Conservation (phyloP, 2,888 invertebrate genomes). For the Calameuta pallipes region DNA sequence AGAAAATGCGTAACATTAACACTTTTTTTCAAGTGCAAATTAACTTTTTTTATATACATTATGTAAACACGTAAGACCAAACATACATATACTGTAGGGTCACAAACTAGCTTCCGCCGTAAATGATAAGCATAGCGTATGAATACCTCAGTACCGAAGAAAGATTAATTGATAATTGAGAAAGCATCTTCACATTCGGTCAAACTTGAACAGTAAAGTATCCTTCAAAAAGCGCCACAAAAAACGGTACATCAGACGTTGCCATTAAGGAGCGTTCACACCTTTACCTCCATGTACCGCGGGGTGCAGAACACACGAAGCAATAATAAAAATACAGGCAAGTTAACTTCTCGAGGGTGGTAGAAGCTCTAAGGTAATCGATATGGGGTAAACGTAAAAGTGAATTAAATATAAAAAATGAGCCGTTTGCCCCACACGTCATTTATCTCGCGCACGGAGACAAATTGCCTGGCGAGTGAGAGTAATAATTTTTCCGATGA, state of each 20-base stretch:
- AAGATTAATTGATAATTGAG: not conserved
- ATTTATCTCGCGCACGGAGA: not conserved
- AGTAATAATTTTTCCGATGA: conserved; percentile 17
- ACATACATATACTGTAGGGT: no score
- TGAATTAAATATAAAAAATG: not conserved
- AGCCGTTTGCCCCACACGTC: conserved; percentile 1
- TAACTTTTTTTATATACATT: not conserved
- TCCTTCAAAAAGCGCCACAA: not conserved
- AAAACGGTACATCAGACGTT: not conserved
- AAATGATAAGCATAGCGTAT: not conserved
- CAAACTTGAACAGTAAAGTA: not conserved
- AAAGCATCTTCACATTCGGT: not conserved
- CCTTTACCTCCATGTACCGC: no score
- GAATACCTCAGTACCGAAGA: not conserved
- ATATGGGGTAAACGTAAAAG: not conserved
- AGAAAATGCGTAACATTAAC: not conserved
- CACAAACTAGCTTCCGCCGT: not conserved
- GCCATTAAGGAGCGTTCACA: no score
- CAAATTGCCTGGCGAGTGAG: conserved; percentile 7
- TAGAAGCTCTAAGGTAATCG: not conserved
- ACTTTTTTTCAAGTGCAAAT: not conserved
- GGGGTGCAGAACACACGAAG: no score
- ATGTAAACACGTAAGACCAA: not conserved
- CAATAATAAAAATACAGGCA: no score
- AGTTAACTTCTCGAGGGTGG: not conserved